Evolutionary conservation across 2,113 vertebrate species (phyloP).

Genomic region (Istiophorus platypterus): DNA sequence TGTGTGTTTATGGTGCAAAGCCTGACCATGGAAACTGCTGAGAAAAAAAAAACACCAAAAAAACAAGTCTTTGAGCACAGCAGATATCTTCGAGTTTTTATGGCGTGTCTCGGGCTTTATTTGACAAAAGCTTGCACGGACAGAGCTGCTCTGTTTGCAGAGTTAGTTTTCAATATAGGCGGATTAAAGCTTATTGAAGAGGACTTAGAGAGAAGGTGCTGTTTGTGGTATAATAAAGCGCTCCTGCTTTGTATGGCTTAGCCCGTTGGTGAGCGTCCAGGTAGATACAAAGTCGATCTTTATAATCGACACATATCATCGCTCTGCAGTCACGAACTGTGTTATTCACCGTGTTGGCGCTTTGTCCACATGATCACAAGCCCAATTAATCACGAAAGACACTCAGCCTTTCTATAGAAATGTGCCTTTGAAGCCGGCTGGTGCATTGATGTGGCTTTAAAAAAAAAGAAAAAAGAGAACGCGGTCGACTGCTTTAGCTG

Average conservation of each 20-base stretch:
- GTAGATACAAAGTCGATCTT: background rate
- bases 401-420: background rate
- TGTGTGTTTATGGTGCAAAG: background rate
- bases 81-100: background rate
- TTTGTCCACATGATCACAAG: constrained; percentile 1
- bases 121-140: background rate
- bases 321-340: background rate
- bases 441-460: background rate
- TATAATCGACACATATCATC: background rate
- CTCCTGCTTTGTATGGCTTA: background rate
- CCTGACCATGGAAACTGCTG: background rate
- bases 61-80: background rate
- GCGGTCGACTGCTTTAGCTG: background rate
- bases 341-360: background rate
- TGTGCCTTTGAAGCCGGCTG: background rate
- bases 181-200: background rate
- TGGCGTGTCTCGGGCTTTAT: background rate
- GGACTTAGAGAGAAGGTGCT: no score
- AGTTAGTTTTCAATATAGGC: background rate
- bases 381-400: background rate
- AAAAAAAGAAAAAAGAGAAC: no score
- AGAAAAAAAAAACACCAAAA: no score
- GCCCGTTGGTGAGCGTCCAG: background rate
- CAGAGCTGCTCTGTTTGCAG: background rate
- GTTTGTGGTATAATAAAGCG: background rate